These are phyloP conservation scores for Mycalesis mineus DNA, from an alignment of 2,888 invertebrate genomes.

Conservation along the genomic window DNA sequence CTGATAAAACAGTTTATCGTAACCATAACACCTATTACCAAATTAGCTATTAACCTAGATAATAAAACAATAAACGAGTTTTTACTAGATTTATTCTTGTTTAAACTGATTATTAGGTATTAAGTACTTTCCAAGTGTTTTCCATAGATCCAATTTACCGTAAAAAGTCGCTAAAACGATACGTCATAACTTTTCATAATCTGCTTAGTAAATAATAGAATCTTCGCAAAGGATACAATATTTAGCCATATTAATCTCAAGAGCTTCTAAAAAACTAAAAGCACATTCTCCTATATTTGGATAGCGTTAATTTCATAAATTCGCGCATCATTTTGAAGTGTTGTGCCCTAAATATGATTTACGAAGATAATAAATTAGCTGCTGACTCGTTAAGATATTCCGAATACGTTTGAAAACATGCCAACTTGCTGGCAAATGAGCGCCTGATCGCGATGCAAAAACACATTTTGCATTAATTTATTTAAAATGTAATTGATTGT, in stretches of 20 bases:
- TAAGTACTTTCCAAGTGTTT: no score
- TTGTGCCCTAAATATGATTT: constrained; percentile 61
- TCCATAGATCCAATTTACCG: no score
- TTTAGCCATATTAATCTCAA: no score
- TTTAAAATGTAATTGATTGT: neutral
- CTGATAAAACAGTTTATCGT: no score
- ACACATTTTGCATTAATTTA: constrained; percentile 19
- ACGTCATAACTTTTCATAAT: no score
- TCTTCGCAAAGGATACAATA: no score
- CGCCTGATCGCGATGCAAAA: constrained; percentile 30
- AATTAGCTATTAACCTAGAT: no score
- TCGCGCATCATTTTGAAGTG: constrained; percentile 43
- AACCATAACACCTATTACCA: no score
- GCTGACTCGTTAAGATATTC: constrained; percentile 56
- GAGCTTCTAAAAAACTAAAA: neutral
- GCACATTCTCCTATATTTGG: constrained; percentile 20
- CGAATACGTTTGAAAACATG: constrained; percentile 63
- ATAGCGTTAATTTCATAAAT: constrained; percentile 37
- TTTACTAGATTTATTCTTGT: neutral
- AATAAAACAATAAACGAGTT: neutral
- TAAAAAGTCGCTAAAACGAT: no score
- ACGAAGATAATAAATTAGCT: constrained; percentile 59
- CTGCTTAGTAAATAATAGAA: no score
- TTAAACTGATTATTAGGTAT: neutral
- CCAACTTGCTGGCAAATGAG: constrained; percentile 58